Percentiles rank a stretch among this genome's conserved stretches.
These are phyloP conservation scores for Rhagonycha lutea DNA, from an alignment of 2,888 invertebrate genomes.

Conservation along the genomic window DNA sequence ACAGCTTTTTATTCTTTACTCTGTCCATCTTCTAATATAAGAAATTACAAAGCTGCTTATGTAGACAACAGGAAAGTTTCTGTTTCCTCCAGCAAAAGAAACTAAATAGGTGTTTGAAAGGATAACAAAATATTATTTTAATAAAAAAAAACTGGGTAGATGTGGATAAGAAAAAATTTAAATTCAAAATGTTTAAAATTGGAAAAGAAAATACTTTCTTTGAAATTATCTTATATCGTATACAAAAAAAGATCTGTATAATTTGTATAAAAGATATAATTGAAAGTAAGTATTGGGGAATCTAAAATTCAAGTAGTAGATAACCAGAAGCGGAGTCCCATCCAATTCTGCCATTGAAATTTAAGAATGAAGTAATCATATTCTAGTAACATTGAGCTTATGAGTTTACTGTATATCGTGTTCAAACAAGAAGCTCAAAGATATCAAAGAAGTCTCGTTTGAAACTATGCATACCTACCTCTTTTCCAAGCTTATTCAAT, in stretches of 20 bases:
- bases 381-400: background rate
- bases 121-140: background rate
- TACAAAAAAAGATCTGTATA: background rate
- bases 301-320: background rate
- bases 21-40: background rate
- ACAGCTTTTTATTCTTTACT: background rate
- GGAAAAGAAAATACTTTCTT: background rate
- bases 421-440: background rate
- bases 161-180: background rate
- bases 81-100: background rate
- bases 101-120: background rate
- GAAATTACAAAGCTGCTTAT: background rate
- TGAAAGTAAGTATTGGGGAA: background rate
- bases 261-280: background rate
- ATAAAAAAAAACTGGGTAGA: background rate
- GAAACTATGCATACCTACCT: background rate
- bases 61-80: background rate
- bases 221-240: background rate
- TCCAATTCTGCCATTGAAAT: background rate
- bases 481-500: background rate
- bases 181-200: background rate
- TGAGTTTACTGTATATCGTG: background rate
- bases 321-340: background rate
- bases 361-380: background rate
- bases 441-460: background rate